phyloP scores from a whole-genome alignment of 2,888 invertebrate species.

The Oscheius onirici region DNA sequence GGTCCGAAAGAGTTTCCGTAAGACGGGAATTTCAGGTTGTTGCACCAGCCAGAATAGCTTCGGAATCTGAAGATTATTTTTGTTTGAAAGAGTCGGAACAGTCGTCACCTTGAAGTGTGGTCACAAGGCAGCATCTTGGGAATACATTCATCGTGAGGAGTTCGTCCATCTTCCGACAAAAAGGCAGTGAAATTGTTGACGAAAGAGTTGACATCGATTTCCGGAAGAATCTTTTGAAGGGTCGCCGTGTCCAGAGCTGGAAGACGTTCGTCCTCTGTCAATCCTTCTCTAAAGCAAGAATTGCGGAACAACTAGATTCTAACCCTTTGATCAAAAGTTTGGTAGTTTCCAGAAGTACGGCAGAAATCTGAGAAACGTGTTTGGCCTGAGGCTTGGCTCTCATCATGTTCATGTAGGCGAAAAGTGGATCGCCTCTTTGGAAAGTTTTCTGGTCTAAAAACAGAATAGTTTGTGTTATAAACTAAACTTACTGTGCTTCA shows the following conservation, averaged over 20 bases:
- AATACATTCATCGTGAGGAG: conserved; percentile 58
- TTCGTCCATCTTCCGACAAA: conserved; percentile 60
- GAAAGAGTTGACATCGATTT: conserved; percentile 61
- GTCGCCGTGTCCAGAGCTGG: conserved; percentile 64
- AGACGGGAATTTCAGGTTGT: conserved; percentile 77
- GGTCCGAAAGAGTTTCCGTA: conserved; percentile 70
- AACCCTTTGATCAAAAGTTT: conserved; percentile 65
- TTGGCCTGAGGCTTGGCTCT: conserved; percentile 63
- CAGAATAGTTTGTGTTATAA: too few relatives aligned
- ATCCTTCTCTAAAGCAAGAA: conserved; percentile 53
- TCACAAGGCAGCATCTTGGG: conserved; percentile 71
- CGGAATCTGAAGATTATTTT: conserved; percentile 77
- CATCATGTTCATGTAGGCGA: conserved; percentile 65
- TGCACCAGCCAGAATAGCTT: conserved; percentile 88
- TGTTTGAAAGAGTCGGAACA: neutral
- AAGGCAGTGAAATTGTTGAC: conserved; percentile 70
- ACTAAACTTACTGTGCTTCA: conserved; percentile 60
- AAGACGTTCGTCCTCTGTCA: conserved; percentile 62
- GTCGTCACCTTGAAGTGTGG: conserved; percentile 62
- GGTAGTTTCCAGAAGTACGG: conserved; percentile 67
- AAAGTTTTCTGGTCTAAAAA: conserved; percentile 63
- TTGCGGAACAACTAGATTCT: neutral
- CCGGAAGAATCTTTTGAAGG: conserved; percentile 62
- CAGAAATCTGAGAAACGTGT: conserved; percentile 63
- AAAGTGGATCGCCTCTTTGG: conserved; percentile 65